These are phyloP conservation scores for Sebastes goodei DNA, from an alignment of 2,797 vertebrate genomes.

Conservation along the genomic window DNA sequence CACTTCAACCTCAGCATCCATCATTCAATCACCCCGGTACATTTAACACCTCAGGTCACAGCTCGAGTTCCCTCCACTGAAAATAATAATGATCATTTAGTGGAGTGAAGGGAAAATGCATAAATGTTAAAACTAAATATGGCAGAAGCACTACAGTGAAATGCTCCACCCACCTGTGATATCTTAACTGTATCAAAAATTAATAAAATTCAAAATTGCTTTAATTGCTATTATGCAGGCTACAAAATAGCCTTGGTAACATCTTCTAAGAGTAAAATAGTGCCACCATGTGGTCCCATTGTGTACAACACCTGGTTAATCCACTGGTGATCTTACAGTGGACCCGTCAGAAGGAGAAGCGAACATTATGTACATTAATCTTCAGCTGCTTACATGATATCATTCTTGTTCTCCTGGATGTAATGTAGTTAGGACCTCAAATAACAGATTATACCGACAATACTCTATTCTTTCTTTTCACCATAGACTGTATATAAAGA, in stretches of 20 bases:
- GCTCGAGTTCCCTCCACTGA: conserved; percentile 66
- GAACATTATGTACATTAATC: conserved; percentile 27
- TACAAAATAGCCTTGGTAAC: conserved; percentile 32
- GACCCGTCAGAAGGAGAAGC: conserved; percentile 30
- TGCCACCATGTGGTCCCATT: conserved; percentile 65
- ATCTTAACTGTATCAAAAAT: conserved; percentile 44
- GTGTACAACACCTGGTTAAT: conserved; percentile 41
- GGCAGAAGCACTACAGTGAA: conserved; percentile 47
- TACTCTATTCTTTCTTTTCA: not conserved
- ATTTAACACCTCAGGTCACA: conserved; percentile 70
- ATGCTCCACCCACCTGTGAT: conserved; percentile 41
- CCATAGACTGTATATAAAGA: too few relatives aligned
- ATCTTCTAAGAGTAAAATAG: conserved; percentile 49
- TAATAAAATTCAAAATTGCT: conserved; percentile 11
- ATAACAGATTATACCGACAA: conserved; percentile 18
- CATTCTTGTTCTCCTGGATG: conserved; percentile 41
- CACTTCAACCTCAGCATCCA: conserved; percentile 66
- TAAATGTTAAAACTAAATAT: conserved; percentile 52
- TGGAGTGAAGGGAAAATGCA: conserved; percentile 34
- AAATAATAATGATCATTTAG: conserved; percentile 55
- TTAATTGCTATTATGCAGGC: conserved; percentile 38
- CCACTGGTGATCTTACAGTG: conserved; percentile 13
- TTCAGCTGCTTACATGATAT: conserved; percentile 34
- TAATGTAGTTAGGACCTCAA: conserved; percentile 31
- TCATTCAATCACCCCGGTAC: conserved; percentile 68